These are phyloP conservation scores for Sinocyclocheilus anophthalmus DNA, from an alignment of 2,113 vertebrate genomes.

Conservation along the genomic window DNA sequence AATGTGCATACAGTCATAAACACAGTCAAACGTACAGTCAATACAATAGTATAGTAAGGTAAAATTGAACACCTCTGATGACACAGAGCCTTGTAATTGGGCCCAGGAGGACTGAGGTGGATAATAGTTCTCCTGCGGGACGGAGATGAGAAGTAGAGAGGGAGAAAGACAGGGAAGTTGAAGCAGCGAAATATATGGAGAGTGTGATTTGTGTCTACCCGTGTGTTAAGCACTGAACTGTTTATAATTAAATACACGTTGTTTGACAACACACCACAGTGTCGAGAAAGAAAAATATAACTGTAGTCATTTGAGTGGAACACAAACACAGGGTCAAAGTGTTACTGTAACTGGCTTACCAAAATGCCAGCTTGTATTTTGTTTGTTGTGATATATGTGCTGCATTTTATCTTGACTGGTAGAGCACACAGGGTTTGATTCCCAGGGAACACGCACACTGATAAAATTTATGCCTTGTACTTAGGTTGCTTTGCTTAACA, in stretches of 20 bases:
- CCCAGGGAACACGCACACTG: constrained; percentile 1
- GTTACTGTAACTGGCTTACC: constrained; percentile 45
- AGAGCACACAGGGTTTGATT: constrained; percentile 22
- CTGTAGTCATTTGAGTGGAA: constrained; percentile 19
- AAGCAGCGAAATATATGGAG: constrained; percentile 46
- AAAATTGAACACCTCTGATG: constrained; percentile 46
- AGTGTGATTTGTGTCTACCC: constrained; percentile 51
- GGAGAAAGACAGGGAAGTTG: constrained; percentile 51
- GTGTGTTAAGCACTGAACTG: constrained; percentile 58
- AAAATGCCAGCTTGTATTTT: constrained; percentile 41
- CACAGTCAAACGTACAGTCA: constrained; percentile 34
- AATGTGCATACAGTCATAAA: background rate
- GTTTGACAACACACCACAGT: constrained; percentile 56
- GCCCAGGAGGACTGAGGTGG: constrained; percentile 54
- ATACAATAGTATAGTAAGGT: constrained; percentile 30
- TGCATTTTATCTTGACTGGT: background rate
- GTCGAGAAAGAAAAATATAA: constrained; percentile 35
- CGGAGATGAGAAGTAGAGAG: constrained; percentile 30
- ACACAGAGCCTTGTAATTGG: constrained; percentile 57
- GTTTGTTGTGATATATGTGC: constrained; percentile 1
- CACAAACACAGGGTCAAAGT: constrained; percentile 29
- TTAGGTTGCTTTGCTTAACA: background rate
- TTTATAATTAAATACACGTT: constrained; percentile 59
- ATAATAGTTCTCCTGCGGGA: constrained; percentile 54
- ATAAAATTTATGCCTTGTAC: constrained; percentile 1